Conservation (phyloP, 1,140 invertebrate genomes). For the Drosophila mayri region DNA sequence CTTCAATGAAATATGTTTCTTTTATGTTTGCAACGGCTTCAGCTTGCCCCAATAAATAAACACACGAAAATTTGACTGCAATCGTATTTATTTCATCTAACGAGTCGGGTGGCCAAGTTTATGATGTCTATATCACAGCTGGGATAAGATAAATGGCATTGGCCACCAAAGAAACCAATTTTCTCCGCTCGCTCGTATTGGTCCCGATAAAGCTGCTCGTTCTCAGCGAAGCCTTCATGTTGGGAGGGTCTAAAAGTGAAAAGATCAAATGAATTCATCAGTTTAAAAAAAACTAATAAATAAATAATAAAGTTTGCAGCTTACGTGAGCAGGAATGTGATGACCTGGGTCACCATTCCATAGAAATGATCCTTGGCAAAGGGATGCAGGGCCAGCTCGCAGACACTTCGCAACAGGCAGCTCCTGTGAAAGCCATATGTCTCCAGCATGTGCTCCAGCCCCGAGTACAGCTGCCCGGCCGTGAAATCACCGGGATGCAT, state of each 20-base stretch:
- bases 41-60: conserved; percentile 22
- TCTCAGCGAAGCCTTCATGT: conserved; percentile 69
- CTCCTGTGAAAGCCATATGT: conserved; percentile 70
- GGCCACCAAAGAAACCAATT: conserved; percentile 63
- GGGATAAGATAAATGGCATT: conserved; percentile 68
- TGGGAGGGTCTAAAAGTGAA: conserved; percentile 66
- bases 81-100: conserved; percentile 67
- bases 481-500: conserved; percentile 71
- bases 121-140: conserved; percentile 70
- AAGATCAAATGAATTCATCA: neutral
- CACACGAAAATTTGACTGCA: neutral
- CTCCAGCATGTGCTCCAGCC: conserved; percentile 56
- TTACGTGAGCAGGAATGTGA: conserved; percentile 81
- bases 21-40: neutral
- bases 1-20: neutral
- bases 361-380: conserved; percentile 62
- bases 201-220: conserved; percentile 60
- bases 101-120: conserved; percentile 59
- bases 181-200: conserved; percentile 76
- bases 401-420: conserved; percentile 75
- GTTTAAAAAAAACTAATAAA: neutral
- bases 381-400: conserved; percentile 78
- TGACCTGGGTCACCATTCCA: conserved; percentile 57
- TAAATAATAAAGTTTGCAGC: conserved; percentile 4
- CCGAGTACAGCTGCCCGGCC: conserved; percentile 73